phyloP scores from a whole-genome alignment of 2,888 invertebrate genomes.

The Zaprionus bogoriensis region DNA sequence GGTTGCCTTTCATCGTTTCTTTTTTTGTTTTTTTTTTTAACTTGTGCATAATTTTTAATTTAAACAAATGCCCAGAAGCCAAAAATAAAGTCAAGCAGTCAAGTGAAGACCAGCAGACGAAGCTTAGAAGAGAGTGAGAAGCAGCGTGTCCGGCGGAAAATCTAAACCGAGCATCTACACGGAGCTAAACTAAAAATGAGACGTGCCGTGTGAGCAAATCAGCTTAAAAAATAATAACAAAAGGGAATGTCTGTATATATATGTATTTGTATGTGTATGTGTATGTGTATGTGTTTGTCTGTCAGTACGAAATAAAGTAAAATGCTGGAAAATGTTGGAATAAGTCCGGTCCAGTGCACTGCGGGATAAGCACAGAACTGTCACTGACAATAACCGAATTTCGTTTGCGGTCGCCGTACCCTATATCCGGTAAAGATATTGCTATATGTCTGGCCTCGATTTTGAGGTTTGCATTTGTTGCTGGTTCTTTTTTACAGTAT shows the following conservation, averaged over 20 bases:
- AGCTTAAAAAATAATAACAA: constrained; percentile 59
- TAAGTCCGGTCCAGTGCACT: constrained; percentile 6
- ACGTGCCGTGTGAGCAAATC: constrained; percentile 72
- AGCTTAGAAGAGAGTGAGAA: neutral
- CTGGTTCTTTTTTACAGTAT: too few species aligned
- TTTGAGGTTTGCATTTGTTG: too few species aligned
- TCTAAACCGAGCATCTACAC: constrained; percentile 29
- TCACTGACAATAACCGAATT: constrained; percentile 35
- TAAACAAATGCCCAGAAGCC: constrained; percentile 71
- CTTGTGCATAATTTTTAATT: constrained; percentile 68
- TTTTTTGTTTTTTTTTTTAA: constrained; percentile 22
- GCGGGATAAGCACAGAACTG: constrained; percentile 25
- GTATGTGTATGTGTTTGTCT: constrained; percentile 20
- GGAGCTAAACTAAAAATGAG: constrained; percentile 52
- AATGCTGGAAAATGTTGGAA: constrained; percentile 33
- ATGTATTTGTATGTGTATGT: neutral
- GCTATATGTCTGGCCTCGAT: neutral
- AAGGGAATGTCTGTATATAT: constrained; percentile 23
- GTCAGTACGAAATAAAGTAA: constrained; percentile 43
- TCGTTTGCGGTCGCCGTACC: constrained; percentile 10
- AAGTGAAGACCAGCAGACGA: neutral
- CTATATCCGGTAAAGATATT: neutral
- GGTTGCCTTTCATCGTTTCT: neutral
- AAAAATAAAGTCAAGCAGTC: constrained; percentile 49
- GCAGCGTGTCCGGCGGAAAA: constrained; percentile 17